These are phyloP conservation scores for Hydropsyche tenuis DNA, from an alignment of 1,140 invertebrate genomes.

Conservation along the genomic window DNA sequence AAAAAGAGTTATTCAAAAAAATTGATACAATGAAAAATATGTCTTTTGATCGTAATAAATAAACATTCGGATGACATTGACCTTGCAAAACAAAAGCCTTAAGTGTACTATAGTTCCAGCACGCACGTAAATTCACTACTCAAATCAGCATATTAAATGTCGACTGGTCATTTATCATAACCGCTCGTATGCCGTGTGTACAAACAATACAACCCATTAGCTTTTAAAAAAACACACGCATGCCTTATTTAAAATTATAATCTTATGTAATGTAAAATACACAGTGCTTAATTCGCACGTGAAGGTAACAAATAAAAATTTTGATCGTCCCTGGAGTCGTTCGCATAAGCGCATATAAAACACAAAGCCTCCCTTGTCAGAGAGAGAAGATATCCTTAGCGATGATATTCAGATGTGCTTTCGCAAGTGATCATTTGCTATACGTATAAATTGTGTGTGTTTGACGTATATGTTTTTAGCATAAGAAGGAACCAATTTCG, in stretches of 20 bases:
- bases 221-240: background rate
- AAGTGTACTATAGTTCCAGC: background rate
- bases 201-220: slow-evolving; percentile 2
- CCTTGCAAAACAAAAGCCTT: background rate
- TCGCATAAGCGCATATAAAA: slow-evolving; percentile 22
- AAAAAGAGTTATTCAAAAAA: no score
- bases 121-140: no score
- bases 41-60: background rate
- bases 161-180: slow-evolving; percentile 11
- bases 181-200: slow-evolving; percentile 8
- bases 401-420: slow-evolving; percentile 37
- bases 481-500: slow-evolving; percentile 25
- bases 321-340: background rate
- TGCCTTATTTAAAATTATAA: slow-evolving; percentile 6
- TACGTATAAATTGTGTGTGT: background rate
- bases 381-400: background rate
- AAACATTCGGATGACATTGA: background rate
- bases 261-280: background rate
- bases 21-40: no score
- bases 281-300: no score
- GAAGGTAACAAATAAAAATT: background rate
- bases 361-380: slow-evolving; percentile 29
- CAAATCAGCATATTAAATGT: no score
- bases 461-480: background rate
- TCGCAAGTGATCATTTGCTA: slow-evolving; percentile 22